phyloP scores from a whole-genome alignment of 2,888 invertebrate species.

The Andrena marginata region DNA sequence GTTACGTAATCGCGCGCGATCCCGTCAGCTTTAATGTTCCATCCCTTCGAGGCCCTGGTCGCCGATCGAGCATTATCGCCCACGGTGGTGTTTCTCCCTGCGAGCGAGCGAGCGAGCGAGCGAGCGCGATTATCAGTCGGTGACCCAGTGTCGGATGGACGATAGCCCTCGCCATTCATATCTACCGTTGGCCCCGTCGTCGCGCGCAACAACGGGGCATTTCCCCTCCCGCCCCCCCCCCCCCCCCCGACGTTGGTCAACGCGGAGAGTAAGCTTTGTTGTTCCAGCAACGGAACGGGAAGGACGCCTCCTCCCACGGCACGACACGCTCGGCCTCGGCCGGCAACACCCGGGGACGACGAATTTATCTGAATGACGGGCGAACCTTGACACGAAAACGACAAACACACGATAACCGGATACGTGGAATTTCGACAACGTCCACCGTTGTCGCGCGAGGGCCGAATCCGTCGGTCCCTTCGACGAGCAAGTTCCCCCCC shows the following conservation, averaged over 20 bases:
- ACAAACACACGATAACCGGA: background rate
- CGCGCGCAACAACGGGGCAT: conserved; percentile 49
- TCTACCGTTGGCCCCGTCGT: conserved; percentile 66
- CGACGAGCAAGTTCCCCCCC: background rate
- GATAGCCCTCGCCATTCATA: conserved; percentile 75
- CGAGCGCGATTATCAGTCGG: conserved; percentile 79
- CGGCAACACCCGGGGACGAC: background rate
- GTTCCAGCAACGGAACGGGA: background rate
- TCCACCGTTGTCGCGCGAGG: conserved; percentile 10
- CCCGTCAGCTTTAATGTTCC: background rate
- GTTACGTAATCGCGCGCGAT: conserved; percentile 38
- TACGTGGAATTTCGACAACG: conserved; percentile 29
- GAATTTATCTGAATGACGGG: conserved; percentile 21
- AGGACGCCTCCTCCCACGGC: background rate
- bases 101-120: conserved; percentile 50
- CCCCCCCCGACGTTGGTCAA: background rate
- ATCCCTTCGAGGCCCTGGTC: background rate
- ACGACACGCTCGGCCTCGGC: too few relatives aligned
- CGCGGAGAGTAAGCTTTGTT: background rate
- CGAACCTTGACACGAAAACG: conserved; percentile 38
- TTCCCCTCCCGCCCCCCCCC: background rate
- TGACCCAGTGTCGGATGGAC: conserved; percentile 76
- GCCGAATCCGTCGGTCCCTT: background rate
- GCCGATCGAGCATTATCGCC: conserved; percentile 32
- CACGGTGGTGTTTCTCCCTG: conserved; percentile 22